These are phyloP conservation scores for Onychomys arenicola DNA, from an alignment of 2,797 vertebrate genomes.

Conservation along the genomic window DNA sequence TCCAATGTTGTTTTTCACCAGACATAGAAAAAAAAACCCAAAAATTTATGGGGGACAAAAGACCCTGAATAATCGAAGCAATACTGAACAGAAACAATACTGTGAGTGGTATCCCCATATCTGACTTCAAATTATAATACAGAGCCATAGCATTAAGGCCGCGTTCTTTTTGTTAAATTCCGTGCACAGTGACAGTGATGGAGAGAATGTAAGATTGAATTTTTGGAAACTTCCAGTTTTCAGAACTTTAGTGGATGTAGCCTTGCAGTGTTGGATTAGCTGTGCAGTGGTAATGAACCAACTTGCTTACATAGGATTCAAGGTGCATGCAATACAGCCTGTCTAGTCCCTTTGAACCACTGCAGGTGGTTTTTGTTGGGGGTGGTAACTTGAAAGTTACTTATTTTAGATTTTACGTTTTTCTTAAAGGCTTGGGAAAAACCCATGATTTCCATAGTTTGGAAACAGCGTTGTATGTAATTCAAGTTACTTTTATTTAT, in stretches of 20 bases:
- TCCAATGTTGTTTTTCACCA: not conserved
- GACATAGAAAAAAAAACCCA: not conserved
- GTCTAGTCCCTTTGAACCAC: not conserved
- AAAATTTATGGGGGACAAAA: not conserved
- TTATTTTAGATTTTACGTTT: slow-evolving; percentile 38
- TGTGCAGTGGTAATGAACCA: not conserved
- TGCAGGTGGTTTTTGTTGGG: not conserved
- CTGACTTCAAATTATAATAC: not conserved
- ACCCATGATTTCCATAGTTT: not conserved
- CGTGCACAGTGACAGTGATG: not conserved
- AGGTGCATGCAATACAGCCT: not conserved
- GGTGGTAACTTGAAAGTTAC: not conserved
- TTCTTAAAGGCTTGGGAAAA: not conserved
- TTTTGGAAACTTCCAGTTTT: not conserved
- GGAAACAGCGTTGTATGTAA: not conserved
- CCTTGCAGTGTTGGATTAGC: not conserved
- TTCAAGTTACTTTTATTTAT: slow-evolving; percentile 42
- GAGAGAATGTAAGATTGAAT: not conserved
- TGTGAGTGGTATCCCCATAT: not conserved
- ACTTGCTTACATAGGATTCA: not conserved
- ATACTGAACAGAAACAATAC: not conserved
- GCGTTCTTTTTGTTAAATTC: not conserved
- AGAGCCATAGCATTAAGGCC: not conserved
- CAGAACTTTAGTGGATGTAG: not conserved
- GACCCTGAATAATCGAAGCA: not conserved